These are phyloP conservation scores for Bursaphelenchus mucronatus DNA, from an alignment of 1,140 invertebrate genomes.

Conservation along the genomic window DNA sequence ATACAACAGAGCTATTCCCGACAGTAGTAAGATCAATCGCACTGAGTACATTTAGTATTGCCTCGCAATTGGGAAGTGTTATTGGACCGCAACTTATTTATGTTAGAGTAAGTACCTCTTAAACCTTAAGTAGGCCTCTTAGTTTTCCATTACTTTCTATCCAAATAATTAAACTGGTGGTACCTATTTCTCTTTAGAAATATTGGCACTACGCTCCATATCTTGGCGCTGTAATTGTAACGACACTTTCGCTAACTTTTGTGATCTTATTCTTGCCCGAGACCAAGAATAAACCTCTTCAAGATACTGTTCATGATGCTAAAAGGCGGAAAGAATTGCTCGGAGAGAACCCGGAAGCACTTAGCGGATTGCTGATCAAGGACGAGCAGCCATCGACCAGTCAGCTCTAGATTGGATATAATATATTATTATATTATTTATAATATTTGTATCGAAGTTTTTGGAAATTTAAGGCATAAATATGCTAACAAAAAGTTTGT, in stretches of 20 bases:
- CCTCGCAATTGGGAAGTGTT: conserved; percentile 34
- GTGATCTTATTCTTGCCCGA: conserved; percentile 28
- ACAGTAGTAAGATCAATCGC: conserved; percentile 42
- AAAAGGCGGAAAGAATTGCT: conserved; percentile 10
- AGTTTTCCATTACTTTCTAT: conserved; percentile 10
- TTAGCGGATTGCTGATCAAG: too few relatives aligned
- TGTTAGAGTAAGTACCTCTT: conserved; percentile 20
- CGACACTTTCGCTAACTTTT: conserved; percentile 23
- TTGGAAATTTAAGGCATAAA: too few relatives aligned
- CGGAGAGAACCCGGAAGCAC: too few relatives aligned
- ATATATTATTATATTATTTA: too few relatives aligned
- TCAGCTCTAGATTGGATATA: too few relatives aligned
- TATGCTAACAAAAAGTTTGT: too few relatives aligned
- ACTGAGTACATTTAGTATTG: conserved; percentile 35
- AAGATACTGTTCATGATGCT: conserved; percentile 30
- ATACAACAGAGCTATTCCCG: conserved; percentile 45
- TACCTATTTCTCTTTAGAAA: conserved; percentile 27
- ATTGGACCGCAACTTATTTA: conserved; percentile 37
- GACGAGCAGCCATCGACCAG: too few relatives aligned
- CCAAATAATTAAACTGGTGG: neutral
- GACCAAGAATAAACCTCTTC: conserved; percentile 27
- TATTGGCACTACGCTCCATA: conserved; percentile 43
- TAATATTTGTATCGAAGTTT: too few relatives aligned
- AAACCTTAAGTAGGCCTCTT: too few relatives aligned
- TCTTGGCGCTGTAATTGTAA: conserved; percentile 22